phyloP scores from a whole-genome alignment of 2,113 vertebrate species.

The Sprattus sprattus region DNA sequence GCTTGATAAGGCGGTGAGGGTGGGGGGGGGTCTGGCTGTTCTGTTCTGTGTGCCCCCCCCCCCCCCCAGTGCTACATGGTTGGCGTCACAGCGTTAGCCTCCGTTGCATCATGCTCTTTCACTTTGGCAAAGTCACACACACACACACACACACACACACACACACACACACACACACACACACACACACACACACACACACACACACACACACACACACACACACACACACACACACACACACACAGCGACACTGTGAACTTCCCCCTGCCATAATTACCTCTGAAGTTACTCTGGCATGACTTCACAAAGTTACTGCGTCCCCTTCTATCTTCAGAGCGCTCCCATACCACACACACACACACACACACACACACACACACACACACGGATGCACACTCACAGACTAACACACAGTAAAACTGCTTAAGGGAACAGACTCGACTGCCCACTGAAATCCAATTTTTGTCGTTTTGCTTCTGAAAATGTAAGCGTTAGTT shows the following conservation, averaged over 20 bases:
- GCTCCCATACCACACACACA: not conserved
- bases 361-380: not conserved
- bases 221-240: not conserved
- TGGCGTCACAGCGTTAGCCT: not conserved
- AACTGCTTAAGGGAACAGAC: too few relatives aligned
- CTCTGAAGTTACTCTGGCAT: not conserved
- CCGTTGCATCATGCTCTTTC: not conserved
- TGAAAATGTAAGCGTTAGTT: too few relatives aligned
- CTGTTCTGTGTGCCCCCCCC: not conserved
- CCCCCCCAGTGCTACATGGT: not conserved
- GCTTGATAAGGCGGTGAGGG: too few relatives aligned
- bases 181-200: too few relatives aligned
- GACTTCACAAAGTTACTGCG: conserved; percentile 13
- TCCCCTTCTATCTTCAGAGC: not conserved
- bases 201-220: not conserved
- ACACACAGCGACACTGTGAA: not conserved
- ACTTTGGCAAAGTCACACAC: not conserved
- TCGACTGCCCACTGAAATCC: too few relatives aligned
- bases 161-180: too few relatives aligned
- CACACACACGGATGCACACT: not conserved
- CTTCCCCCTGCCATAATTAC: not conserved
- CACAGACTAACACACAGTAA: not conserved
- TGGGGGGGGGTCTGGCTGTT: not conserved
- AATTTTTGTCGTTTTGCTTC: too few relatives aligned
- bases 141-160: too few relatives aligned